Percentiles rank a stretch among this genome's conserved stretches.
Evolutionary conservation across 2,797 vertebrate genomes (phyloP).

Genomic region (Parotocinclus haroldoi): DNA sequence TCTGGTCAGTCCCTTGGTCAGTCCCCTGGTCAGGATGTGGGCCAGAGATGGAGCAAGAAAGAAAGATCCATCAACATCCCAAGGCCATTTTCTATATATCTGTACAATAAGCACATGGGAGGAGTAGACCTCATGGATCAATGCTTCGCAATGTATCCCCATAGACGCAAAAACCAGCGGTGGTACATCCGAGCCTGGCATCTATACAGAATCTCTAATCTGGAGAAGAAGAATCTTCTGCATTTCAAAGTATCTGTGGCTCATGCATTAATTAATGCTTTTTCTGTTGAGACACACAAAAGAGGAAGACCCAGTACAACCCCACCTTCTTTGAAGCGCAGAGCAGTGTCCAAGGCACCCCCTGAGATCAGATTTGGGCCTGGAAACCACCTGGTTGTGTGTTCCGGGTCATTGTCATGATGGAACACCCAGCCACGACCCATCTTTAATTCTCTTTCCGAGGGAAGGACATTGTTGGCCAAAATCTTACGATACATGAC

Average conservation of each 20-base stretch:
- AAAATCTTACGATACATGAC: no score
- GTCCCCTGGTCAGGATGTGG: neutral
- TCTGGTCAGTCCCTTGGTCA: conserved; percentile 1
- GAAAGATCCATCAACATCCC: neutral
- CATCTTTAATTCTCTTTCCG: no score
- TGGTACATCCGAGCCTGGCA: conserved; percentile 29
- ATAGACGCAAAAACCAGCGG: conserved; percentile 8
- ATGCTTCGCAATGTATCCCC: conserved; percentile 15
- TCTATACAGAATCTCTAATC: conserved; percentile 30
- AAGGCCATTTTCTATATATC: neutral
- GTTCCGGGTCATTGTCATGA: no score
- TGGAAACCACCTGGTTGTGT: conserved; percentile 38
- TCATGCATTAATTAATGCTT: no score
- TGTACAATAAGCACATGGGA: conserved; percentile 22
- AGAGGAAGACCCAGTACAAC: conserved; percentile 42
- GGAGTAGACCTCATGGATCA: conserved; percentile 3
- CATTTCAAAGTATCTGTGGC: conserved; percentile 43
- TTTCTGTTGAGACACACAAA: conserved; percentile 11
- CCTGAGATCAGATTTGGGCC: conserved; percentile 35
- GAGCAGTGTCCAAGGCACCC: conserved; percentile 28
- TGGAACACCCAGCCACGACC: no score
- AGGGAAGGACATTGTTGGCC: no score
- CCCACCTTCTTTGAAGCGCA: conserved; percentile 30
- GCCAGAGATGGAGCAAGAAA: conserved; percentile 16
- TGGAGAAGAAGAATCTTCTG: conserved; percentile 36